A percentile compares a stretch with the other conserved stretches of the same genome.
phyloP scores from a whole-genome alignment of 2,888 invertebrate genomes.

The Athripsodes cinereus region DNA sequence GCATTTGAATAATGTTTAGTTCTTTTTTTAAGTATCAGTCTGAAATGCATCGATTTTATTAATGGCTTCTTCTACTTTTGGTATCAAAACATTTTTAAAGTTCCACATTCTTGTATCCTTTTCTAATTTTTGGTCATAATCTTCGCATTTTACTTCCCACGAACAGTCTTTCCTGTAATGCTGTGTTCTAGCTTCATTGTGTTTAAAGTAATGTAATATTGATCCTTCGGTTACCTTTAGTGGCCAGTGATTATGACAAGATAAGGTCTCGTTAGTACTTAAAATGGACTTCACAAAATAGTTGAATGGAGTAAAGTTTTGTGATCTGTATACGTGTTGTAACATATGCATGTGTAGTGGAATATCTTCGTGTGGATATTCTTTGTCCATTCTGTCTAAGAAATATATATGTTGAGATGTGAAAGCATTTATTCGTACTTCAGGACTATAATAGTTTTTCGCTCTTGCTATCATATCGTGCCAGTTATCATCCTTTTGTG shows the following conservation, averaged over 20 bases:
- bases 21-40: no score
- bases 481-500: slow-evolving; percentile 70
- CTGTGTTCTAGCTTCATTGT: slow-evolving; percentile 78
- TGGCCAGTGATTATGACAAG: slow-evolving; percentile 89
- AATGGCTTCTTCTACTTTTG: not conserved
- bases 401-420: slow-evolving; percentile 90
- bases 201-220: slow-evolving; percentile 63
- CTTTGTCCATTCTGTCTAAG: slow-evolving; percentile 74
- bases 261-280: slow-evolving; percentile 80
- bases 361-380: slow-evolving; percentile 71
- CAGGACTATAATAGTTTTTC: slow-evolving; percentile 54
- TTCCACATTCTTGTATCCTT: slow-evolving; percentile 73
- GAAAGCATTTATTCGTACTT: slow-evolving; percentile 63
- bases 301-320: slow-evolving; percentile 87
- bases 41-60: not conserved
- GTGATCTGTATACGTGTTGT: slow-evolving; percentile 83
- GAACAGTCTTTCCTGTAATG: slow-evolving; percentile 93
- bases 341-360: slow-evolving; percentile 89
- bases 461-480: slow-evolving; percentile 67
- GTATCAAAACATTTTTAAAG: slow-evolving; percentile 61
- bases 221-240: slow-evolving; percentile 38
- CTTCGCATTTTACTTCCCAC: slow-evolving; percentile 69
- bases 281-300: slow-evolving; percentile 93
- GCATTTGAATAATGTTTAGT: no score
- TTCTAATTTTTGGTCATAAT: slow-evolving; percentile 65